A percentile compares a stretch with the other conserved stretches of the same genome.
These are phyloP conservation scores for Pampus argenteus DNA, from an alignment of 2,797 vertebrate genomes.

Conservation along the genomic window DNA sequence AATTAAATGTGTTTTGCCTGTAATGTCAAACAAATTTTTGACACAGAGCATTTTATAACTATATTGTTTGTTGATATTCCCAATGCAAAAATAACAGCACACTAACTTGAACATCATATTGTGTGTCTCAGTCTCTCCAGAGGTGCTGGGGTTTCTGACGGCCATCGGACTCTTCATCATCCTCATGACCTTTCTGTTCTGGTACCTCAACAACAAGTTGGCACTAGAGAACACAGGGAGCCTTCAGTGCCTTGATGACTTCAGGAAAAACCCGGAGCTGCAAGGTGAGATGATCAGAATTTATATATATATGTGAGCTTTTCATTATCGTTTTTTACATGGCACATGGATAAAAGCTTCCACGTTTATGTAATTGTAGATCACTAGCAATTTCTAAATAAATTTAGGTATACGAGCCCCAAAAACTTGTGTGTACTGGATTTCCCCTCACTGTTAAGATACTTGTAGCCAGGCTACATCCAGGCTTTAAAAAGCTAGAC, in stretches of 20 bases:
- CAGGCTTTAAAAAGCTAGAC: neutral
- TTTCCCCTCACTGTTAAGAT: neutral
- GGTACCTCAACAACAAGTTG: slow-evolving; percentile 98
- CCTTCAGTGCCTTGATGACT: slow-evolving; percentile 92
- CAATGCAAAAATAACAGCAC: neutral
- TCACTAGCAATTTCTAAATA: neutral
- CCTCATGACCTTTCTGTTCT: slow-evolving; percentile 94
- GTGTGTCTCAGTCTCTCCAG: slow-evolving; percentile 91
- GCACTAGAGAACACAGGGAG: slow-evolving; percentile 91
- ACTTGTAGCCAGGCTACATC: neutral
- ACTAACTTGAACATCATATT: neutral
- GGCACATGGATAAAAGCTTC: neutral
- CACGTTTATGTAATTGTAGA: neutral
- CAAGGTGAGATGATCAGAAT: slow-evolving; percentile 81
- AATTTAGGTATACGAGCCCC: no score
- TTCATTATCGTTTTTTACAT: neutral
- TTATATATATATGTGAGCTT: neutral
- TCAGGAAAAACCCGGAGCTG: slow-evolving; percentile 86
- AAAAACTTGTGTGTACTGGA: no score
- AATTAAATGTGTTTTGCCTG: neutral
- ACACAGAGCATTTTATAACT: neutral
- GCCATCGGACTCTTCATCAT: slow-evolving; percentile 94
- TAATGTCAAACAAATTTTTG: neutral
- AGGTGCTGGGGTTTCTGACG: slow-evolving; percentile 95
- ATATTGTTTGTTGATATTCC: neutral